Base-by-base conservation (phyloP, 2,113 vertebrate species). In the Xenopus tropicalis region DNA sequence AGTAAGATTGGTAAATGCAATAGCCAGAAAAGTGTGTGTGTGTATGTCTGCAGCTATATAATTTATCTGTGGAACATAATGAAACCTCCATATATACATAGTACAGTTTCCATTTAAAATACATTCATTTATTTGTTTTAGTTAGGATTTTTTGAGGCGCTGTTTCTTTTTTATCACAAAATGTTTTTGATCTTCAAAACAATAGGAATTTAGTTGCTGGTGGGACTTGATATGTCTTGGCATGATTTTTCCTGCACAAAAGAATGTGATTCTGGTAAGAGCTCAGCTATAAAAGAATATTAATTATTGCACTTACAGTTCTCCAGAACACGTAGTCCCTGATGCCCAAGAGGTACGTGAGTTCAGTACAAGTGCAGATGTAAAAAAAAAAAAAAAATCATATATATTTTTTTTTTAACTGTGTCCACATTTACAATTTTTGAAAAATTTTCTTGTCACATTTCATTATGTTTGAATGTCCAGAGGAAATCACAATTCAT, bases 381-480 rank as follows among this genome's bases (percentile, higher is more conserved):
- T 56, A 13, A 44, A 20, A 46, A 65, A 73, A 57, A n/a, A 61
- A 66, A 37, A 37, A 37, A 37, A 37, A 37, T 37, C 29, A 37
- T 9, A 59, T n/a, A n/a, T n/a, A n/a, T n/a, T n/a, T n/a, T n/a
- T 73, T 66, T 61, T 46, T 73, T 73, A 12, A 58, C 14, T 12
- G 59, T 73, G 19, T 66, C 71, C 20, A n/a, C 17, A 46, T 20
- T 43, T n/a, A 46, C 37, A 11, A 1, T 58, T 24, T 25, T 17
- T 22, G n/a, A 10, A 64, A 64, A 68, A 51, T 23, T 25, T 29
- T 23, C 44, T 57, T 57, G 20, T 10, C 16, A 22, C 20, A 51
- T 24, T 66, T 72, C 62, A 65, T 65, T 56, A 57, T 72, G 6
- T 61, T 14, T 19, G 13, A 14, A 20, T 48, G 24, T 63, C 70